Evolutionary conservation across 2,113 vertebrate species (phyloP), one percentile per base, ranked within the genome.

Genomic region (Poeciliopsis prolifica): DNA sequence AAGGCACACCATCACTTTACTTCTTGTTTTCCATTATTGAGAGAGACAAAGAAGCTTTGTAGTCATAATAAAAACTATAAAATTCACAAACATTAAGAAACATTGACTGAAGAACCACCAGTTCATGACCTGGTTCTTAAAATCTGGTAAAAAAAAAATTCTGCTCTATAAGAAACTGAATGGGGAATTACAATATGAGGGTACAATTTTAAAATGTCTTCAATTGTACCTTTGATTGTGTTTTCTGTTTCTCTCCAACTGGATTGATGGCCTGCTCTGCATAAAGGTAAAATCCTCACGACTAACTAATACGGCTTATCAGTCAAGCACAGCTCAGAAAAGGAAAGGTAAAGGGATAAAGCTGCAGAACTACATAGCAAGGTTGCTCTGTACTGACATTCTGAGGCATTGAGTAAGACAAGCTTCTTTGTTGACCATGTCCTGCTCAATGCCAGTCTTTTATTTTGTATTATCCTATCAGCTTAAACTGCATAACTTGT

Each of bases 261-360:
- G 70, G 87, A 92, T 92, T 86, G 65, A 81, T 86, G 88, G 90
- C 87, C 90, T 88, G 87, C 89, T 91, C 87, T 85, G 78, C 83
- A 90, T 80, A 88, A 82, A 86, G 67, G 80, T 80, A 83, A 88
- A 77, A 89, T 77, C 86, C 91, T 84, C 82, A 81, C 74, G 88
- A 78, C 37, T 77, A 48, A 75, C 86, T 92, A 89, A 91, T 90
- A 85, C 87, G 88, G 65, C 81, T 93, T 93, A 93, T 93, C 91
- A 88, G 90, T 79, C 76, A 75, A 60, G 62, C 84, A 84, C 92
- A 91, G 90, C 83, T 82, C 68, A 82, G 65, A 64, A 82, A 75
- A 61, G 29, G 33, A 81, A 84, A 76, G 42, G 69, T 67, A 81
- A 65, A 76, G 72, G 70, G 67, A 82, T 80, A 67, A 37, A 79